Evolutionary conservation across 2,113 vertebrate genomes (phyloP).

Genomic region (Cyanocitta stelleri): DNA sequence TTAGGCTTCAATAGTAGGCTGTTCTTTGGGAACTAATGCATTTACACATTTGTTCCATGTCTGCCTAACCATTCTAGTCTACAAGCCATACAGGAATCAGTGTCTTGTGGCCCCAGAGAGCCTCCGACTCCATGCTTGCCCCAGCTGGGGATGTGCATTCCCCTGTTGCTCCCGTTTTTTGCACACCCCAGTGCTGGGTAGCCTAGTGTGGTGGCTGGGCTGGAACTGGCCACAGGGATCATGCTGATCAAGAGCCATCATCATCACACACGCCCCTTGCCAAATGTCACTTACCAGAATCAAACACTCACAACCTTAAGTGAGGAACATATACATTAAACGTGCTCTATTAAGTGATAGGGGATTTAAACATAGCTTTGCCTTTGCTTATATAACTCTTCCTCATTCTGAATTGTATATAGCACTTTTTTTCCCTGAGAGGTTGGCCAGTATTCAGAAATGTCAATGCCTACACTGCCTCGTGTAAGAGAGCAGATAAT

Average conservation of each 20-base stretch:
- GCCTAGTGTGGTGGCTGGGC: background rate
- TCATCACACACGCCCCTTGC: background rate
- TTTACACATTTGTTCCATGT: background rate
- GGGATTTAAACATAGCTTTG: background rate
- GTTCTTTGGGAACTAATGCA: background rate
- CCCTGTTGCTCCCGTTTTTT: background rate
- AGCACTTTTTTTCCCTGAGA: background rate
- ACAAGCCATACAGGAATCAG: background rate
- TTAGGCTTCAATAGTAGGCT: background rate
- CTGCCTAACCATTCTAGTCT: background rate
- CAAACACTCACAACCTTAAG: background rate
- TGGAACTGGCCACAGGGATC: background rate
- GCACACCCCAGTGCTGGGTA: background rate
- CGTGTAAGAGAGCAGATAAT: background rate
- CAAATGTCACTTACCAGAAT: background rate
- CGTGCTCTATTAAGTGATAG: background rate
- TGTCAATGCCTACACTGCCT: background rate
- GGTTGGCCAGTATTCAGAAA: background rate
- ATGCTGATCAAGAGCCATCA: background rate
- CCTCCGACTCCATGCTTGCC: background rate
- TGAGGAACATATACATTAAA: background rate
- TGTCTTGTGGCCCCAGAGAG: background rate
- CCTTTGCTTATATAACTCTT: background rate
- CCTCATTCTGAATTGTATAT: background rate
- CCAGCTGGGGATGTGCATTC: background rate